phyloP scores from a whole-genome alignment of 2,888 invertebrate genomes.

The Carabus problematicus region DNA sequence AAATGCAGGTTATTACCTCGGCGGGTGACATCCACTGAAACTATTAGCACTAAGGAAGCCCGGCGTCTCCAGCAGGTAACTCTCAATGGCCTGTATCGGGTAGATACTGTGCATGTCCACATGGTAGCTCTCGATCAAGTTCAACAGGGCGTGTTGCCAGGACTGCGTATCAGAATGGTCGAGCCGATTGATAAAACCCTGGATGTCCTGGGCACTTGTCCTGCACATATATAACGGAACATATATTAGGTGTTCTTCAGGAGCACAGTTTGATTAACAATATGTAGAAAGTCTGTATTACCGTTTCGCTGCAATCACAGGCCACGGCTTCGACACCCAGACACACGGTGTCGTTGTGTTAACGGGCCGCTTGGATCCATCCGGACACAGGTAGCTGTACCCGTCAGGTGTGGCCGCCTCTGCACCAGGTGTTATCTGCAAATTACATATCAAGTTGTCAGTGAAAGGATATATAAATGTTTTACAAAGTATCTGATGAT shows the following conservation, averaged over 20 bases:
- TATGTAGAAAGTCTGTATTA: no score
- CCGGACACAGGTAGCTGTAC: constrained; percentile 78
- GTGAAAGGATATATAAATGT: no score
- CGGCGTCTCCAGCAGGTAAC: constrained; percentile 69
- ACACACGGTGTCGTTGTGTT: constrained; percentile 69
- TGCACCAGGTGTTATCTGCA: constrained; percentile 55
- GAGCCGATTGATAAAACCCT: constrained; percentile 60
- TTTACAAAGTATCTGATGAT: constrained; percentile 11
- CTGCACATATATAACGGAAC: constrained; percentile 50
- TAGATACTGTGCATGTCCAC: constrained; percentile 63
- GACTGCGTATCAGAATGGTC: constrained; percentile 56
- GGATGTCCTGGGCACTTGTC: constrained; percentile 61
- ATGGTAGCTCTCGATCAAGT: constrained; percentile 68
- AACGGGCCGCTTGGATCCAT: constrained; percentile 72
- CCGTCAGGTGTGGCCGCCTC: constrained; percentile 59
- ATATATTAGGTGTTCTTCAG: no score
- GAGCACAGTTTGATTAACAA: no score
- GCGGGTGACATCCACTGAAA: constrained; percentile 73
- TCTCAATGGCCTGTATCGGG: constrained; percentile 69
- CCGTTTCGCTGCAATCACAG: constrained; percentile 74
- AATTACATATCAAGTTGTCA: neutral
- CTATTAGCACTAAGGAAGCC: constrained; percentile 73
- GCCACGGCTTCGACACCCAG: constrained; percentile 83
- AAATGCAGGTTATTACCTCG: constrained; percentile 59
- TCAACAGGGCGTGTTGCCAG: constrained; percentile 68